Evolutionary conservation across 2,888 invertebrate species (phyloP).

Genomic region (Furcula furcula): DNA sequence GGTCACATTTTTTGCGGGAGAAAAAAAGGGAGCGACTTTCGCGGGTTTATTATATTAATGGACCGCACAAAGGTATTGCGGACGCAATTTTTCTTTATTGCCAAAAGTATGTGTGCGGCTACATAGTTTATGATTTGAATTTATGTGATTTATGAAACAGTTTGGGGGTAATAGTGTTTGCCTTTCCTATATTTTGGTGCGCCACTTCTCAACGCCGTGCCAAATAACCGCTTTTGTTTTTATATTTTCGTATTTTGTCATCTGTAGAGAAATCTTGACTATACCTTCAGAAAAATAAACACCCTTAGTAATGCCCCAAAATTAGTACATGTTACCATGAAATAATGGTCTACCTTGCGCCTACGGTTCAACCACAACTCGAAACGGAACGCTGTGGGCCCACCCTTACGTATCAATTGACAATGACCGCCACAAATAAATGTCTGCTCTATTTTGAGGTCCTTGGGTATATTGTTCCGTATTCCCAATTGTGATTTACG

Average conservation of each 20-base stretch:
- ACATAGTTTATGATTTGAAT: slow-evolving; percentile 13
- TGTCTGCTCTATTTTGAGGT: slow-evolving; percentile 32
- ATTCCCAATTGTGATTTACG: slow-evolving; percentile 51
- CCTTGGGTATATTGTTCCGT: slow-evolving; percentile 39
- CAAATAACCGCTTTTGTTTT: too few relatives aligned
- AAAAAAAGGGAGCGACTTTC: slow-evolving; percentile 22
- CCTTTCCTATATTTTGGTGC: too few relatives aligned
- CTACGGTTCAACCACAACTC: slow-evolving; percentile 49
- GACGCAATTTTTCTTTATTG: slow-evolving; percentile 25
- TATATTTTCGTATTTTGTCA: too few relatives aligned
- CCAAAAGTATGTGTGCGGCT: slow-evolving; percentile 11
- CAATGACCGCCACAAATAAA: slow-evolving; percentile 27
- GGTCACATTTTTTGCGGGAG: too few relatives aligned
- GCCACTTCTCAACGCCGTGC: too few relatives aligned
- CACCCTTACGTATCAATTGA: slow-evolving; percentile 58
- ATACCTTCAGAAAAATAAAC: slow-evolving; percentile 3
- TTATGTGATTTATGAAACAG: slow-evolving; percentile 5
- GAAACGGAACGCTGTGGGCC: slow-evolving; percentile 9
- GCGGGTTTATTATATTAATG: slow-evolving; percentile 30
- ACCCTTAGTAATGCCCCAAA: slow-evolving; percentile 43
- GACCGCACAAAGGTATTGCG: slow-evolving; percentile 13
- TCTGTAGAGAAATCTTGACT: too few relatives aligned
- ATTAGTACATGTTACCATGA: slow-evolving; percentile 59
- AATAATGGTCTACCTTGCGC: slow-evolving; percentile 57
- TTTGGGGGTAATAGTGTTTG: background rate